Base-by-base conservation (phyloP, 2,113 vertebrate genomes). In the Sturnira hondurensis region DNA sequence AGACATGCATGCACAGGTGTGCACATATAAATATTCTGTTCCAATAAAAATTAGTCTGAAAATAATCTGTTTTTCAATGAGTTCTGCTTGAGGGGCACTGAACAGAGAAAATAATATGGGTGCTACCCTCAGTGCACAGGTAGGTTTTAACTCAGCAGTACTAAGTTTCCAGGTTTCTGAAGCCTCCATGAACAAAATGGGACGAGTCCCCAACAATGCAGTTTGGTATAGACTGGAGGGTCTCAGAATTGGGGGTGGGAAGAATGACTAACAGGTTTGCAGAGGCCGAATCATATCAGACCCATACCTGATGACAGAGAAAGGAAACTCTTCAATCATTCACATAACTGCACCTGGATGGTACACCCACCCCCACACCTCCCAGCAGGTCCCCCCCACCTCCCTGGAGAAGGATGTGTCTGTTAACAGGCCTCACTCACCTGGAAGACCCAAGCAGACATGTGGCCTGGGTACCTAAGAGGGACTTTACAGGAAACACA, bases 21-120 rank as follows among this genome's bases (percentile, higher is more conserved):
- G 36, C 5, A 67, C 8, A 7, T 45, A 3, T 26, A n/a, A 41
- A 80, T 68, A 45, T 31, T 84, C 2, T 1, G 28, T 54, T 71
- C 33, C 36, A 80, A 73, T 45, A 83, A 54, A 77, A 93, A 70
- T 33, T 5, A 56, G 54, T 81, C 13, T 56, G 36, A n/a, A 65
- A 86, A 76, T 54, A 82, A 76, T 54, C 74, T 87, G 68, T 50
- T 86, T 91, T 78, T 38, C 50, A n/a, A 52, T n/a, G 33, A 52
- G 52, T 38, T 86, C 63, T 68, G 33, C 50, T 86, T 5, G 26
- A 43, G 31, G 33, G 50, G 36, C 17, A 50, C 24, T n/a, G 11
- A 91, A n/a, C 26, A 33, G 63, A 63, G n/a, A 85, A 76, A 73
- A 50, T n/a, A 52, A 12, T 14, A 73, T 14, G 22, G 56, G 16